Conservation (phyloP, 2,888 invertebrate genomes). For the Prenolepis imparis region DNA sequence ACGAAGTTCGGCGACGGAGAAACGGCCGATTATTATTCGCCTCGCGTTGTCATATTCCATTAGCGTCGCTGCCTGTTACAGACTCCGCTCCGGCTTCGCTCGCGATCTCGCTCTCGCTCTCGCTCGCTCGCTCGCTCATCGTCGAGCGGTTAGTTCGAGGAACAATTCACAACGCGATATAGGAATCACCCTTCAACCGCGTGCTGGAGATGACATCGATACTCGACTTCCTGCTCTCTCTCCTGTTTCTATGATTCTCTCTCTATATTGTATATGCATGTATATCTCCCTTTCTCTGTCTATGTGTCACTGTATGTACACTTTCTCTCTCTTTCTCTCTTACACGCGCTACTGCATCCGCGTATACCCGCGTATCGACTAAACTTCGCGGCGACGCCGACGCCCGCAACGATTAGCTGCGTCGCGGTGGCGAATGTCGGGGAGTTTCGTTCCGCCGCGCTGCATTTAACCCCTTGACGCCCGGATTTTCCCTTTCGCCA, state of each 20-base stretch:
- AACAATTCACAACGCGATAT: conserved; percentile 82
- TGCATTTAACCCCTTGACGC: conserved; percentile 56
- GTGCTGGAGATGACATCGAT: conserved; percentile 83
- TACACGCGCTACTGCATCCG: conserved; percentile 45
- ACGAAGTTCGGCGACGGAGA: conserved; percentile 78
- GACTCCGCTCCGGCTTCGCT: conserved; percentile 69
- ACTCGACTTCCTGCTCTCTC: conserved; percentile 75
- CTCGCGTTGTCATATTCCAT: conserved; percentile 84
- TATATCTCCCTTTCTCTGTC: background rate
- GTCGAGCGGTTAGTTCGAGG: conserved; percentile 78
- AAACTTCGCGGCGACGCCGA: conserved; percentile 58
- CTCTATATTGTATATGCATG: background rate
- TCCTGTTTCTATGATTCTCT: conserved; percentile 22
- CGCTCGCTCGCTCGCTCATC: conserved; percentile 56
- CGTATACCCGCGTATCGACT: conserved; percentile 56
- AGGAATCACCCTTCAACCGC: conserved; percentile 77
- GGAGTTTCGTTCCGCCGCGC: conserved; percentile 54
- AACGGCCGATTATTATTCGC: conserved; percentile 83
- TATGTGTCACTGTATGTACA: conserved; percentile 2
- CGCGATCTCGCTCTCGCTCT: conserved; percentile 41
- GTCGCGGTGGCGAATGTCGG: conserved; percentile 57
- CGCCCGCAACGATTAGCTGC: conserved; percentile 57
- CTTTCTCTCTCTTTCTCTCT: conserved; percentile 44
- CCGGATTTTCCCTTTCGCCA: conserved; percentile 39
- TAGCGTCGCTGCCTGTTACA: conserved; percentile 83